A percentile compares a stretch with the other conserved stretches of the same genome.
phyloP scores from a whole-genome alignment of 2,888 invertebrate genomes.

The Crocallis elinguaria region DNA sequence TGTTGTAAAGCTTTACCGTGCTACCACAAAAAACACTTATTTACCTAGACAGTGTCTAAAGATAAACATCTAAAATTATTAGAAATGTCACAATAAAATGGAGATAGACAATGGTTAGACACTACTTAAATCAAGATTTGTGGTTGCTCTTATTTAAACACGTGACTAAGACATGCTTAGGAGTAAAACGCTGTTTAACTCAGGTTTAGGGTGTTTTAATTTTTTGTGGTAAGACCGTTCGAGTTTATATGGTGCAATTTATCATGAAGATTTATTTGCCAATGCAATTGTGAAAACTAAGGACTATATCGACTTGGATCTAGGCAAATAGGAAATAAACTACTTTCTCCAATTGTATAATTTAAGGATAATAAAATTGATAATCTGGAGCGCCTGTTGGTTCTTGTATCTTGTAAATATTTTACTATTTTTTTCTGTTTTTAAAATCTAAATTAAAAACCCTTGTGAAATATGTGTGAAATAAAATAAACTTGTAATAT shows the following conservation, averaged over 20 bases:
- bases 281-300: not conserved
- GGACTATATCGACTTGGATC: slow-evolving; percentile 29
- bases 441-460: slow-evolving; percentile 70
- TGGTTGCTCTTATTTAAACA: no score
- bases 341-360: slow-evolving; percentile 40
- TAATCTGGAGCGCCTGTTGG: slow-evolving; percentile 75
- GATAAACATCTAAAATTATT: no score
- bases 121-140: no score
- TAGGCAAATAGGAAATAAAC: slow-evolving; percentile 30
- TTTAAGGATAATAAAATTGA: slow-evolving; percentile 71
- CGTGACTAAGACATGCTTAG: no score
- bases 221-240: not conserved
- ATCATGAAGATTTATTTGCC: not conserved
- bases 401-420: slow-evolving; percentile 81
- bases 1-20: no score
- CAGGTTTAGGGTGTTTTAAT: no score
- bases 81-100: no score
- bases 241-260: not conserved
- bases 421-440: slow-evolving; percentile 71
- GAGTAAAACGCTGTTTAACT: not conserved
- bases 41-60: no score
- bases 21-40: no score
- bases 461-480: slow-evolving; percentile 82
- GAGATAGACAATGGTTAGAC: no score
- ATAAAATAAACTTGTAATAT: slow-evolving; percentile 82